These are phyloP conservation scores for Patagioenas fasciata DNA, from an alignment of 2,113 vertebrate species.

Conservation along the genomic window DNA sequence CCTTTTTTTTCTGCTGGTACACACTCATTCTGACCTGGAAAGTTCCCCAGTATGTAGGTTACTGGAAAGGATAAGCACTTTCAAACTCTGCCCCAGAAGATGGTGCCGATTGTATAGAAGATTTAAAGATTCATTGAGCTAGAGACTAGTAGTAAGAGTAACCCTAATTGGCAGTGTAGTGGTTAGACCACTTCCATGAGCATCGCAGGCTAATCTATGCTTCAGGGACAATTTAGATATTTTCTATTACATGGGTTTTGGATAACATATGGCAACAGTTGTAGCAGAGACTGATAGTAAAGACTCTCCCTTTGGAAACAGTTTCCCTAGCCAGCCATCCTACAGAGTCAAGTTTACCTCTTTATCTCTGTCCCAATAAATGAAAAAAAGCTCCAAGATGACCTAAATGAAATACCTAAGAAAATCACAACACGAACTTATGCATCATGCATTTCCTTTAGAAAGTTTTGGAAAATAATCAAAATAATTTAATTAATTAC, in stretches of 20 bases:
- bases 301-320: not conserved
- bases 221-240: not conserved
- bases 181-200: not conserved
- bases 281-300: not conserved
- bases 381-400: not conserved
- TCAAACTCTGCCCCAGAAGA: not conserved
- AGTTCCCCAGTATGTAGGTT: not conserved
- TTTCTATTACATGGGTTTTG: not conserved
- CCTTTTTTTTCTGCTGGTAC: not conserved
- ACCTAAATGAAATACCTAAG: not conserved
- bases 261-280: not conserved
- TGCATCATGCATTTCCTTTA: not conserved
- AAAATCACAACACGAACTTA: not conserved
- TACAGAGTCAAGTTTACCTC: not conserved
- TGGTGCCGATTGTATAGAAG: not conserved
- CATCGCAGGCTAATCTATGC: not conserved
- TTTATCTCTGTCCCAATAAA: not conserved
- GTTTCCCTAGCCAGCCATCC: not conserved
- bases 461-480: not conserved
- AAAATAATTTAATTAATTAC: not conserved
- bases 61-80: not conserved
- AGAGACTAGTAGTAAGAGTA: not conserved
- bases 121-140: not conserved
- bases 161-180: not conserved
- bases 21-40: slow-evolving; percentile 5